Evolutionary conservation across 2,113 vertebrate genomes (phyloP).

Genomic region (Bos javanicus): DNA sequence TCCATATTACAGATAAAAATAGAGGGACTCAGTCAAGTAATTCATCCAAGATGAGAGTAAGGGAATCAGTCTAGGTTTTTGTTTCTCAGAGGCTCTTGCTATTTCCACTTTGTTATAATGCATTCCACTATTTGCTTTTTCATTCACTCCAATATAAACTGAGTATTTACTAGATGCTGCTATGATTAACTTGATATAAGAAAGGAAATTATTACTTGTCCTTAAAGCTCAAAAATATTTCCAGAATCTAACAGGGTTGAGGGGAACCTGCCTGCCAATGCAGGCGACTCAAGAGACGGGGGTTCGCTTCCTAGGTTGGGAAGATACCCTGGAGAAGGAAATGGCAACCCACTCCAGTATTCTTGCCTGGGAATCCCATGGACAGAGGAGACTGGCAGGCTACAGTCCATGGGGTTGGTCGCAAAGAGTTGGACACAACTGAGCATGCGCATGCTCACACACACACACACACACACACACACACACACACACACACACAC

Average conservation of each 20-base stretch:
- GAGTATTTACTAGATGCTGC: not conserved
- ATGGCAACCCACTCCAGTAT: not conserved
- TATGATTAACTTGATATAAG: not conserved
- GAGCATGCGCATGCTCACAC: not conserved
- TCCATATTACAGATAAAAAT: not conserved
- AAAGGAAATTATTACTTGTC: conserved; percentile 5
- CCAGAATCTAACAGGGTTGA: not conserved
- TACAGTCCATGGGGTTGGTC: not conserved
- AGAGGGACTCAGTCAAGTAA: not conserved
- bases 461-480: not conserved
- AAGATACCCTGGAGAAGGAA: not conserved
- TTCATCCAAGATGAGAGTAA: not conserved
- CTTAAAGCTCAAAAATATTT: conserved; percentile 11
- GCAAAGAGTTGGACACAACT: not conserved
- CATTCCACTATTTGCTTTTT: not conserved
- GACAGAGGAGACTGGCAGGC: not conserved
- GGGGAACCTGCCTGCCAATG: not conserved
- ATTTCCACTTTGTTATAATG: not conserved
- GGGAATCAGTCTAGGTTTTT: not conserved
- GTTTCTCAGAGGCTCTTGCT: not conserved
- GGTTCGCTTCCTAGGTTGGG: not conserved
- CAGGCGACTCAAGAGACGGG: not conserved
- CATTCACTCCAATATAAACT: not conserved
- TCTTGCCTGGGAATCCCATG: not conserved
- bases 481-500: no score